Evolutionary conservation across 92 coral and sea anemone species (phyloP), one percentile per base, ranked within the genome.

Genomic region (Chrysogorgia sp.): DNA sequence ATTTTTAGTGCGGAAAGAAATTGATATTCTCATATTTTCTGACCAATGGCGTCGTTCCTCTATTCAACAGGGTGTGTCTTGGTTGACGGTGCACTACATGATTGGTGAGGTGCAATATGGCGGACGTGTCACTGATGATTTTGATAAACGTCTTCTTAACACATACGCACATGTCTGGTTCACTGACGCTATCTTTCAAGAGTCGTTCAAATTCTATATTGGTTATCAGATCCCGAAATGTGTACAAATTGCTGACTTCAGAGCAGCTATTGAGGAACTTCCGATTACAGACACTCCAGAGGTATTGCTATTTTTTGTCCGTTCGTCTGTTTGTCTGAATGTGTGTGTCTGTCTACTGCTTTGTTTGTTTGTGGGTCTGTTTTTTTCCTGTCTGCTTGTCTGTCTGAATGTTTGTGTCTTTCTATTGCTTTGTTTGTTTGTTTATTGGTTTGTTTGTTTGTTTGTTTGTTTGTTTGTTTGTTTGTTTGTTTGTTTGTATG

Each of bases 41-140:
- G n/a, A n/a, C n/a, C n/a, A n/a, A n/a, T n/a, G n/a, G n/a, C n/a
- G n/a, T n/a, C n/a, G n/a, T n/a, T n/a, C n/a, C n/a, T 23, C 35
- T 34, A 31, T 67, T 69, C 9, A 50, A 41, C 35, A 94, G 98
- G 98, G 98, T 40, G 98, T 94, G 40, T 94, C 98, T 0, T 94
- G 97, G 97, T 83, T 86, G 34, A 94, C 98, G 22, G 97, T 91
- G 21, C 98, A 91, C 60, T 94, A 94, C 80, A 94, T 94, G 98
- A 91, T 94, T 62, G 98, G 98, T 57, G 98, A 94, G 53, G 98
- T 94, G 35, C 98, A 94, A 52, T 94, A 94, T 67, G 98, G 98
- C 22, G 98, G 98, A 3, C 92, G 98, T 24, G 98, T 94, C 21
- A 94, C 98, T 0, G 98, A 94, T 60, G 98, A 94, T 80, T 94